These are phyloP conservation scores for Syngnathus scovelli DNA, from an alignment of 2,113 vertebrate genomes.

Conservation along the genomic window DNA sequence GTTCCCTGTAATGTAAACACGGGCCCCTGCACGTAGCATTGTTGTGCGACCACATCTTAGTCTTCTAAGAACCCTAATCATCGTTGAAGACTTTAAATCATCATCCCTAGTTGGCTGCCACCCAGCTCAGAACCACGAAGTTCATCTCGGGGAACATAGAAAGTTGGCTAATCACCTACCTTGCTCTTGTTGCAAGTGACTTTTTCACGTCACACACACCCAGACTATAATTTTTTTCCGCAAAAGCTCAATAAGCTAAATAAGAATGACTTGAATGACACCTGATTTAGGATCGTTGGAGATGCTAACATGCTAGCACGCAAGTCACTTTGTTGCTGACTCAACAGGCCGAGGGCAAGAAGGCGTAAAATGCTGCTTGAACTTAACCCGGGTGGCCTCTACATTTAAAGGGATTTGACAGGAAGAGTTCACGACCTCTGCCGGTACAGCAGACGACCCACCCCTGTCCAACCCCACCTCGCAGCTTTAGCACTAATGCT, in stretches of 20 bases:
- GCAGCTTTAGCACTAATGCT: conserved; percentile 4
- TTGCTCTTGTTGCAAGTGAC: neutral
- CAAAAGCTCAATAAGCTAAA: no score
- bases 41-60: neutral
- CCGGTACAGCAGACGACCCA: neutral
- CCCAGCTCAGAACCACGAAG: neutral
- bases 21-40: neutral
- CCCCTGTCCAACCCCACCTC: neutral
- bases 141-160: neutral
- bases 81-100: neutral
- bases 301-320: no score
- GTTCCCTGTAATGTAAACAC: neutral
- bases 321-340: neutral
- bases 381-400: conserved; percentile 9
- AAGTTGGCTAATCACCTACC: neutral
- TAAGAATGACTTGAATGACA: no score
- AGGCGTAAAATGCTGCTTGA: neutral
- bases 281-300: no score
- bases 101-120: neutral
- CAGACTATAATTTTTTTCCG: no score
- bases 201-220: no score
- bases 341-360: neutral
- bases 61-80: neutral
- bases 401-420: conserved; percentile 5
- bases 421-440: conserved; percentile 3